Base-by-base conservation (phyloP, 2,888 invertebrate species). In the Andrena minutula region DNA sequence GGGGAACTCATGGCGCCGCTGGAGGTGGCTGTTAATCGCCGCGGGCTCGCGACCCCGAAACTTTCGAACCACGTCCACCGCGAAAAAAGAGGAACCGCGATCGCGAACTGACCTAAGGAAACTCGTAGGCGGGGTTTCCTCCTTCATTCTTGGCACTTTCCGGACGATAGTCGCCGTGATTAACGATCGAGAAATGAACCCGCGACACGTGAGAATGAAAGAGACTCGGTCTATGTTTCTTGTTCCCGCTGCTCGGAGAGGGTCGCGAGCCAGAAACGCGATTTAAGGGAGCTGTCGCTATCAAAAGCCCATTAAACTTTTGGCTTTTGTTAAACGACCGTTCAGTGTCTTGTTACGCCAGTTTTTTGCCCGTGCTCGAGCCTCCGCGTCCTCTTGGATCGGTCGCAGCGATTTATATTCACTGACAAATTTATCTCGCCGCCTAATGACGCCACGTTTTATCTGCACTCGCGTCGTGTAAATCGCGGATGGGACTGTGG, bases 251-350 rank as follows among this genome's bases (percentile, higher is more conserved):
- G 47, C n/a, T 35, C 60, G 26, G 47, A 64, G 41, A 41, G 41
- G 41, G 16, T 41, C 41, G 4, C 41, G 16, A 41, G 12, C 41
- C 41, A 41, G 41, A 41, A 4, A 12, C 41, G 41, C 41, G 41
- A 41, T 41, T 41, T 41, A 41, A 41, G 16, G 41, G 41, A 23
- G 56, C 56, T 56, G 56, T 30, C 26, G 56, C 68, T 71, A 61
- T 79, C 76, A 83, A 85, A 82, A 63, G 28, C 56, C 74, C 78
- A 63, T 76, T 66, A 68, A 53, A 73, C 53, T 53, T 69, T 58
- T 64, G 64, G 75, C 61, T 80, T 77, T 65, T 32, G 66, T 77
- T 72, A 69, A 58, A 49, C 64, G 65, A 26, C 63, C 64, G 30
- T 41, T 73, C 66, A 65, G 70, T 53, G 69, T 83, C 76, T 68